These are phyloP conservation scores for Drosophila murphyi DNA, from an alignment of 1,140 invertebrate species.

Conservation along the genomic window DNA sequence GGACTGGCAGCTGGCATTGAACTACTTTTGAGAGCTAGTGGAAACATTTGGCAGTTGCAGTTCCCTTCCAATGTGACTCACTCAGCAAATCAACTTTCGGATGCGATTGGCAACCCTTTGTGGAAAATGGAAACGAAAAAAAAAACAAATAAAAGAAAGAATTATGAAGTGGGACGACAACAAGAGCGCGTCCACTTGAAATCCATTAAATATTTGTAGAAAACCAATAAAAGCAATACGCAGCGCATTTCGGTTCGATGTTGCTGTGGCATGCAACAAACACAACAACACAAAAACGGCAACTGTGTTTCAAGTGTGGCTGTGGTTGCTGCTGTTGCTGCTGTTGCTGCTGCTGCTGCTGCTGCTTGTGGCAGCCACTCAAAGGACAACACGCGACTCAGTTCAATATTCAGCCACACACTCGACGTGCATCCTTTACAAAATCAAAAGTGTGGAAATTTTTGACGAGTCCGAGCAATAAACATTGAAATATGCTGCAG, in stretches of 20 bases:
- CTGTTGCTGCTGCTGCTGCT: conserved; percentile 22
- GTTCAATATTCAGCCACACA: conserved; percentile 31
- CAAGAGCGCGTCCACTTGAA: conserved; percentile 77
- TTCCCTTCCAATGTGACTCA: background rate
- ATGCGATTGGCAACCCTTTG: conserved; percentile 53
- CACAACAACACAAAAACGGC: conserved; percentile 66
- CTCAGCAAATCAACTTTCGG: conserved; percentile 19
- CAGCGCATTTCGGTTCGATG: conserved; percentile 14
- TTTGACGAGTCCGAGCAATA: conserved; percentile 55
- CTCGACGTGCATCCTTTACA: conserved; percentile 51
- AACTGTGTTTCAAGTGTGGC: conserved; percentile 65
- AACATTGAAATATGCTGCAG: conserved; percentile 66
- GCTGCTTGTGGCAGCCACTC: conserved; percentile 27
- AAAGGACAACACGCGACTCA: conserved; percentile 70
- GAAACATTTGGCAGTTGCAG: conserved; percentile 24
- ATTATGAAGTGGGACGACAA: conserved; percentile 81
- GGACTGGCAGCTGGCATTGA: conserved; percentile 34
- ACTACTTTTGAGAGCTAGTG: background rate
- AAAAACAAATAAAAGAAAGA: conserved; percentile 28
- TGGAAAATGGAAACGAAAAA: conserved; percentile 26
- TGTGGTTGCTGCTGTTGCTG: conserved; percentile 6
- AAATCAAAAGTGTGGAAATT: conserved; percentile 80
- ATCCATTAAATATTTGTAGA: conserved; percentile 83
- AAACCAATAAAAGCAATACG: conserved; percentile 76
- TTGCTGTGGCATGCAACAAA: conserved; percentile 36